Evolutionary conservation across 2,888 invertebrate genomes (phyloP), one percentile per base, ranked within the genome.

Genomic region (Linnaemya vulpina): DNA sequence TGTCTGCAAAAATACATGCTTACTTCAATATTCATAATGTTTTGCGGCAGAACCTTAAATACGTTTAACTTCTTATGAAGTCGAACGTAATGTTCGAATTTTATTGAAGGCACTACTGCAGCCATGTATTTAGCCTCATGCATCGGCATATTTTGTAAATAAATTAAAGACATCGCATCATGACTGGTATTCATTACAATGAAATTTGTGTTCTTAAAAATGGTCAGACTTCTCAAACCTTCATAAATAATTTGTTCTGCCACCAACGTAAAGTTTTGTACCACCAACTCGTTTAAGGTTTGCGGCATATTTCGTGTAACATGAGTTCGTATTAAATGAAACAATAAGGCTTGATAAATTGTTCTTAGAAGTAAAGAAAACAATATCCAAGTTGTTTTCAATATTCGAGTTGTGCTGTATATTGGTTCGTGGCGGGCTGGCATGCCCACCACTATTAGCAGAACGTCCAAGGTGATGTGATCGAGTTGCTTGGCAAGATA

Each of bases 1-100:
- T 87, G 86, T 43, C 87, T 88, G 7, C 84, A 46, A 38, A 89
- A 86, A 53, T 87, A 65, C n/a, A 87, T 65, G 87, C 84, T 9
- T 86, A 86, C n/a, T 17, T 84, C 86, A 30, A 86, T 78, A 0
- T 78, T 58, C 20, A 85, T 77, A n/a, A 87, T 76, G 9, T 83
- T 70, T 25, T 87, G 76, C 2, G 86, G 74, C 13, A 87, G 17
- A 5, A 87, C 46, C 13, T 83, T 62, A 38, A 87, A 87, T 0
- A 77, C 13, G 1, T 78, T 78, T 1, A 49, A 20, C 17, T 35
- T 73, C 3, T 81, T 65, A 0, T 60, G 7, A 0, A 8, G 22
- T 25, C 68, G 60, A 0, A 76, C 74, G 49, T 87, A 86, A 49
- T 86, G 77, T 46, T 79, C 75, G 3, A 85, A 30, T 63, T 70